Evolutionary conservation across 2,888 invertebrate genomes (phyloP), one percentile per base, ranked within the genome.

Genomic region (Pecten maximus): DNA sequence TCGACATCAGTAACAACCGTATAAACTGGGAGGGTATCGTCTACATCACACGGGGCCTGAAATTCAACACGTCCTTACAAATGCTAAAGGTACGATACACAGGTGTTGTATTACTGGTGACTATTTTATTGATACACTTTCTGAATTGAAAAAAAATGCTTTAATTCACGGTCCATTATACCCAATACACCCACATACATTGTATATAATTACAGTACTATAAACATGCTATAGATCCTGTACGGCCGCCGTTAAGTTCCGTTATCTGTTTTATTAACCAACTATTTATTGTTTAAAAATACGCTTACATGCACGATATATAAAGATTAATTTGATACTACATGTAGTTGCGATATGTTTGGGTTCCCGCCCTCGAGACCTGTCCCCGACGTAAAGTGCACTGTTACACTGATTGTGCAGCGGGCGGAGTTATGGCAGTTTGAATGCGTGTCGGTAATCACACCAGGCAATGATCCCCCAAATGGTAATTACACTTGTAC

Each of bases 11-110:
- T 39, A 95, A 95, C 90, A 96, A 96, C 93, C 90, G 96, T 10
- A 96, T 96, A 91, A 95, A 96, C 93, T 96, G 96, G 96, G 96
- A 96, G 54, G 95, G 96, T 8, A 95, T 96, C 8, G 92, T 94
- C 0, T 94, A 94, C 89, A 92, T 96, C 28, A 94, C 96, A 10
- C 93, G 93, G 89, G 96, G 96, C 19, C 93, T 96, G 10, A 93
- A 91, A 89, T 93, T 92, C 54, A 96, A 96, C 91, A 92, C 91
- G 54, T 93, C 94, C 0, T 91, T 96, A 8, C 94, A 96, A 91
- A 94, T 95, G 19, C 92, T 96, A 3, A 95, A 96, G 94, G 96
- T 96, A 91, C 87, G 90, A 89, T 19, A 74, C 28, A 0, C 15
- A 74, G 0, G 44, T 6, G 44, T 44, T 44, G 44, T 44, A 44